Conservation (phyloP, 2,113 vertebrate genomes). For the Hemiscyllium ocellatum region DNA sequence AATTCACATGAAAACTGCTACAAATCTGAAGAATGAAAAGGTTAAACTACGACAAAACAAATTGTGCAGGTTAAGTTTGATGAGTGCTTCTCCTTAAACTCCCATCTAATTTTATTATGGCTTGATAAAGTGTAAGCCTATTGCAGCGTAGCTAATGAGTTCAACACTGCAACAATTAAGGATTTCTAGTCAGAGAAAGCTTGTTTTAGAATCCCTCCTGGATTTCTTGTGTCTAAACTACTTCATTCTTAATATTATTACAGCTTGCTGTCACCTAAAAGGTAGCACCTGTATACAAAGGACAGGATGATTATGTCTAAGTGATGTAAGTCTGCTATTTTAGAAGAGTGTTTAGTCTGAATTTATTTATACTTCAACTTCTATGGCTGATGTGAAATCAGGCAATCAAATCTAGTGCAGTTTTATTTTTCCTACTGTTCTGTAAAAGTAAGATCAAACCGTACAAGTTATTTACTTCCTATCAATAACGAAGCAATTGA, state of each 20-base stretch:
- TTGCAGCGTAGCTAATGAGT: slow-evolving; percentile 37
- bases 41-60: slow-evolving; percentile 38
- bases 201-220: slow-evolving; percentile 33
- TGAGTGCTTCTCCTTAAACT: slow-evolving; percentile 38
- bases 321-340: neutral
- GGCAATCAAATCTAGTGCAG: neutral
- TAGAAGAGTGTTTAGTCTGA: neutral
- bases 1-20: slow-evolving; percentile 34
- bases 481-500: neutral
- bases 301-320: neutral
- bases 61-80: slow-evolving; percentile 36
- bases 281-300: neutral
- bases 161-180: slow-evolving; percentile 35
- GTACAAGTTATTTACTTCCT: slow-evolving; percentile 15
- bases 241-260: slow-evolving; percentile 23
- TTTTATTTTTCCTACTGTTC: neutral
- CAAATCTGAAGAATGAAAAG: slow-evolving; percentile 34
- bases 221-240: slow-evolving; percentile 11
- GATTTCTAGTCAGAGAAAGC: slow-evolving; percentile 16
- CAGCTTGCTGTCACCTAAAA: neutral
- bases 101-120: slow-evolving; percentile 38
- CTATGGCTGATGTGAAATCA: neutral
- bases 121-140: slow-evolving; percentile 37
- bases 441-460: neutral
- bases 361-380: neutral